Base-by-base conservation (phyloP, 2,797 vertebrate genomes). In the Lateolabrax maculatus region DNA sequence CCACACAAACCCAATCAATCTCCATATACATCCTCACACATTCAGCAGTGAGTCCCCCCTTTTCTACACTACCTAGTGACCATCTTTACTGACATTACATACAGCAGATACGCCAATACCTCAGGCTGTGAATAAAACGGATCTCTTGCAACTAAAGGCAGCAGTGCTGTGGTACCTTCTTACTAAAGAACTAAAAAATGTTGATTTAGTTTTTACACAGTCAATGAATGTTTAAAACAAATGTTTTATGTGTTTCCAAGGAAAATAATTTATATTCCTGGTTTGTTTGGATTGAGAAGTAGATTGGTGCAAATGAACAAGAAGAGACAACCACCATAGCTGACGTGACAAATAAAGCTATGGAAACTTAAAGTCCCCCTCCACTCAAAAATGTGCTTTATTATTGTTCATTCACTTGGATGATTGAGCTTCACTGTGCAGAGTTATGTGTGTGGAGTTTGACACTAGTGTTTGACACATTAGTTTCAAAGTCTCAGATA, bases 21-120 rank as follows among this genome's bases (percentile, higher is more conserved):
- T 66, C 43, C 73, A 71, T 53, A 73, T 52, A 25, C 71, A 61
- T 41, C 74, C 74, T 78, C 46, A 78, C 66, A 60, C 41, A 43
- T 60, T 44, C 52, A 49, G 13, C 57, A 53, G 18, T 4, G 31
- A 51, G 57, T 13, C 2, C 36, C n/a, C 25, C 8, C 5, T 11
- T 37, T 37, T 23, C 41, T 21, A 4, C 25, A 31, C 67, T 58
- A 67, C 72, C 19, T 16, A 23, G 21, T 36, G 41, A 69, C 37
- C 44, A 9, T 67, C 37, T 16, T 21, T 16, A 18, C 21, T 49
- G 36, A 63, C 53, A 52, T 36, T 7, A 55, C 16, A 66, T 8
- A 37, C 58, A 71, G 13, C 41, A 63, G 44, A 62, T n/a, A 29
- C 31, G 53, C 5, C 48, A 7, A 19, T 6, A 36, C 37, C 29